Percentiles rank a stretch among this genome's conserved stretches.
Conservation (phyloP, 2,113 vertebrate genomes). For the Ascaphus truei region DNA sequence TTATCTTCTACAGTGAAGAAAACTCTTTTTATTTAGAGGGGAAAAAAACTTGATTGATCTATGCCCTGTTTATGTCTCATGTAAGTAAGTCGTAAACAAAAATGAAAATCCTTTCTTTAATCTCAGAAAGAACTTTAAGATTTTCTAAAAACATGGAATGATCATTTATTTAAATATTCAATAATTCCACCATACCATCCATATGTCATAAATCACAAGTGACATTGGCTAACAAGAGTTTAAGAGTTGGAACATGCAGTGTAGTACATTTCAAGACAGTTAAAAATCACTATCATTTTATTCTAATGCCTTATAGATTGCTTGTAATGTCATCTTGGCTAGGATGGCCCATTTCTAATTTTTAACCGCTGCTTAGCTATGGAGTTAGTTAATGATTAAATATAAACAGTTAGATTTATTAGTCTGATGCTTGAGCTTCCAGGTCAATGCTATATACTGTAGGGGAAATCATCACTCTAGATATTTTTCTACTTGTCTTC, state of each 20-base stretch:
- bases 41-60: conserved; percentile 47
- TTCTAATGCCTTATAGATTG: conserved; percentile 99
- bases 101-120: conserved; percentile 66
- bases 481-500: conserved; percentile 90
- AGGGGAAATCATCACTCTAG: conserved; percentile 98
- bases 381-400: conserved; percentile 99
- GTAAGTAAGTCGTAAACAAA: conserved; percentile 61
- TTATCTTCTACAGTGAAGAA: conserved; percentile 16
- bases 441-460: conserved; percentile 98
- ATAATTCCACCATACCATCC: conserved; percentile 80
- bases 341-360: conserved; percentile 98
- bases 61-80: conserved; percentile 42
- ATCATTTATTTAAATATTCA: conserved; percentile 84
- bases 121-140: conserved; percentile 74
- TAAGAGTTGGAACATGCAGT: conserved; percentile 89
- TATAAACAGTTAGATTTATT: conserved; percentile 99
- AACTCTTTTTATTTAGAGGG: conserved; percentile 15
- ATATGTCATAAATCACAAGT: conserved; percentile 86
- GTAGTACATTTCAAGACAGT: conserved; percentile 98
- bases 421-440: conserved; percentile 93
- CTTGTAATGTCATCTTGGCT: conserved; percentile 96
- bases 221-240: conserved; percentile 86
- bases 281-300: conserved; percentile 99
- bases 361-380: conserved; percentile 98
- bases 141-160: conserved; percentile 82